These are phyloP conservation scores for Epicauta chinensis DNA, from an alignment of 1,140 invertebrate genomes.

Conservation along the genomic window DNA sequence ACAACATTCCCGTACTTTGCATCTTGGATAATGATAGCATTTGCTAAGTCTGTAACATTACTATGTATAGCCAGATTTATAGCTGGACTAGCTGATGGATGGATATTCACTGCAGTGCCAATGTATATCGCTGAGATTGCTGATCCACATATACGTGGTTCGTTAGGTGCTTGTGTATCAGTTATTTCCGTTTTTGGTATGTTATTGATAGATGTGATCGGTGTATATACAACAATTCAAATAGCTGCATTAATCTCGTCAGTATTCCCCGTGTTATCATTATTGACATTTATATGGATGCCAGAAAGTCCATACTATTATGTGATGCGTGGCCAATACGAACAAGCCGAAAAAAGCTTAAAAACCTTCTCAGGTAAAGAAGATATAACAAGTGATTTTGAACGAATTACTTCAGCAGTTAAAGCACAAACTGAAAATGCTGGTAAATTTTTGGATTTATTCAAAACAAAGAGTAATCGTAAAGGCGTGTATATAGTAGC, in stretches of 20 bases:
- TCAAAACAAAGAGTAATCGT: constrained; percentile 52
- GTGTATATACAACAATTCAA: constrained; percentile 52
- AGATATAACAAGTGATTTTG: constrained; percentile 44
- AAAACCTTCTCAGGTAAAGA: constrained; percentile 37
- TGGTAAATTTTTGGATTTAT: constrained; percentile 50
- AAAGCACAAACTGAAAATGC: constrained; percentile 50
- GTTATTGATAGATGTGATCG: constrained; percentile 59
- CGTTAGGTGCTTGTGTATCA: constrained; percentile 25
- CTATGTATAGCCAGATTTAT: constrained; percentile 44
- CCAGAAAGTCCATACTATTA: constrained; percentile 46
- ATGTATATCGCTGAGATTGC: constrained; percentile 62
- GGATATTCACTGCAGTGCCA: constrained; percentile 54
- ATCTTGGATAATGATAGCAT: constrained; percentile 54
- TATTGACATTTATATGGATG: constrained; percentile 47
- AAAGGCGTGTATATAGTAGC: constrained; percentile 57
- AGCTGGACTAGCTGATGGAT: constrained; percentile 48
- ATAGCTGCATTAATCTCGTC: constrained; percentile 52
- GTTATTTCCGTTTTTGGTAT: constrained; percentile 56
- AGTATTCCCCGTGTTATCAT: constrained; percentile 51
- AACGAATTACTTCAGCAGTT: constrained; percentile 52
- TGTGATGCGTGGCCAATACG: constrained; percentile 16
- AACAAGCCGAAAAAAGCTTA: constrained; percentile 22
- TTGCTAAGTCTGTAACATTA: constrained; percentile 43
- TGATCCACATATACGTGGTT: constrained; percentile 58
- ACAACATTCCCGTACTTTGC: constrained; percentile 54